These are phyloP conservation scores for Helogale parvula DNA, from an alignment of 2,113 vertebrate species.

Conservation along the genomic window DNA sequence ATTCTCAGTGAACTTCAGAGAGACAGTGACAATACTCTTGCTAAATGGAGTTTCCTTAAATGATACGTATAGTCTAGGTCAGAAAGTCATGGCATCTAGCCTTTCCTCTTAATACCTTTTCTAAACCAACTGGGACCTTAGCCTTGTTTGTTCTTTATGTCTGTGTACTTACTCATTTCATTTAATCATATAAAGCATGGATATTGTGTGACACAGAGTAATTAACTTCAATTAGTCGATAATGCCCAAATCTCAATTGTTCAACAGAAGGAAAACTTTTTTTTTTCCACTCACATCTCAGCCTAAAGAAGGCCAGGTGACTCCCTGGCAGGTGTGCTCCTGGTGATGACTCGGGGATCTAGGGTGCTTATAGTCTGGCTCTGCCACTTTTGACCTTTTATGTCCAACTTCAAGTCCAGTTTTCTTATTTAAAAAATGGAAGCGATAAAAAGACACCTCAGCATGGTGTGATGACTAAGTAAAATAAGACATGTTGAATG, in stretches of 20 bases:
- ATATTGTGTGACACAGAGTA: neutral
- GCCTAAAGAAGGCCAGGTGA: neutral
- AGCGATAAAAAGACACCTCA: neutral
- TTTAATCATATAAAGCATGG: neutral
- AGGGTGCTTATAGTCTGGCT: neutral
- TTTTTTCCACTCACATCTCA: neutral
- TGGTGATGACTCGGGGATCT: neutral
- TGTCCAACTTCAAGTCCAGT: neutral
- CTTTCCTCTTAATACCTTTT: neutral
- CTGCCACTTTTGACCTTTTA: neutral
- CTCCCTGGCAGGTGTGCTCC: neutral
- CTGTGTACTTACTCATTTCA: neutral
- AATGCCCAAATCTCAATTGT: neutral
- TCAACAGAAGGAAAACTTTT: neutral
- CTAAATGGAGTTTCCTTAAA: neutral
- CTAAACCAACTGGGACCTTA: neutral
- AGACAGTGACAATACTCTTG: neutral
- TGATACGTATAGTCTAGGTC: neutral
- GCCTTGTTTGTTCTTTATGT: neutral
- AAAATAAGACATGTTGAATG: neutral
- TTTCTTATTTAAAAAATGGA: neutral
- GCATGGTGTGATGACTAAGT: neutral
- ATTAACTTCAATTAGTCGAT: neutral
- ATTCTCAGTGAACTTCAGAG: constrained; percentile 20
- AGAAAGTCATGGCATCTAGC: neutral